Base-by-base conservation (phyloP, 2,797 vertebrate genomes). In the Chelmon rostratus region DNA sequence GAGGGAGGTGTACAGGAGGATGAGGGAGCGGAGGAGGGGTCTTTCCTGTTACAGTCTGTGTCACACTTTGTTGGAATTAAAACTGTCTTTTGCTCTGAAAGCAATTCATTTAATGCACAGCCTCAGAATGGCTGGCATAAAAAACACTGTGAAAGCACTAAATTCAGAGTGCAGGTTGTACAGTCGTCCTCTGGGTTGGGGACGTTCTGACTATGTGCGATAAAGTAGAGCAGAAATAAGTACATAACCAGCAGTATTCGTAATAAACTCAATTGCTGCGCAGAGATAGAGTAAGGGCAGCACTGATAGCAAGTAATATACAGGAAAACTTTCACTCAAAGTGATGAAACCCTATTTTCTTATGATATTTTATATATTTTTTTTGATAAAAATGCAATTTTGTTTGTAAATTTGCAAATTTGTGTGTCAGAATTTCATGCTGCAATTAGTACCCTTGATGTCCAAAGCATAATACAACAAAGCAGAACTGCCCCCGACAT, bases 1-100 rank as follows among this genome's bases (percentile, higher is more conserved):
- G 67, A 54, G 33, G 19, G 25, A 57, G 58, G 44, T 16, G 40
- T 35, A n/a, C 53, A 46, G 70, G 44, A 57, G 49, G 58, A 53
- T 0, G 18, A 21, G 8, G 35, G 37, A 52, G 77, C 19, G 38
- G 64, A 52, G 28, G 21, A 7, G 18, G 3, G 53, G 38, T 71
- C 78, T 65, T 57, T 50, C n/a, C 23, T 57, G 44, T 44, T 52
- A 16, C 28, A 19, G 49, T 16, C 33, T 63, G 31, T 18, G 21
- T 71, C 31, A n/a, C 5, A 5, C 6, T 37, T 23, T 31, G 1
- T 25, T 19, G 23, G 31, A 63, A 68, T 3, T 23, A 49, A 65
- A 64, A 58, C 3, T 0, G n/a, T n/a, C 18, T 68, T 73, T 35
- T 46, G 18, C 18, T 50, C 12, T 54, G 9, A 54, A 66, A 35